phyloP scores from a whole-genome alignment of 2,797 vertebrate species.

The Urocyon cinereoargenteus region DNA sequence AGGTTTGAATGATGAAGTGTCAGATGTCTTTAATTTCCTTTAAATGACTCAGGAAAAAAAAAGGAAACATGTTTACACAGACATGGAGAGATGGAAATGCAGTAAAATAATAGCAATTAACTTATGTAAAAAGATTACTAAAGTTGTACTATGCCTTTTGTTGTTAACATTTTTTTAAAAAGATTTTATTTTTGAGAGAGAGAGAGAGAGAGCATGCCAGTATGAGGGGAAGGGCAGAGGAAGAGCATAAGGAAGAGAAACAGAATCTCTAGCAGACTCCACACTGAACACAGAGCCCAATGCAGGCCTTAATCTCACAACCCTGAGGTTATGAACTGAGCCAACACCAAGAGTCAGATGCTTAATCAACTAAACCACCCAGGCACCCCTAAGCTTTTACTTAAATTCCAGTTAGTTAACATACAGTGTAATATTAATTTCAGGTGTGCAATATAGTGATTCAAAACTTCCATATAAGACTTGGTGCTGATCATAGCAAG shows the following conservation, averaged over 20 bases:
- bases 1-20: background rate
- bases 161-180: background rate
- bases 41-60: background rate
- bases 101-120: background rate
- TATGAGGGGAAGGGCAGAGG: background rate
- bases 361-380: background rate
- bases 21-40: background rate
- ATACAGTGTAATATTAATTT: background rate
- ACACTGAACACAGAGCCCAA: background rate
- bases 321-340: background rate
- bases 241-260: background rate
- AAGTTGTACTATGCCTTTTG: background rate
- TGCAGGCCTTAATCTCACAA: background rate
- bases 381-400: background rate
- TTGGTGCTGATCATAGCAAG: background rate
- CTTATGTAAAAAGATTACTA: background rate
- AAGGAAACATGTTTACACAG: background rate
- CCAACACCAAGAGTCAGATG: background rate
- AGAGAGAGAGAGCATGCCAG: background rate
- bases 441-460: background rate
- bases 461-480: background rate
- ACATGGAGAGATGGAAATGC: background rate
- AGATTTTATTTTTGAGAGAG: background rate
- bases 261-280: background rate
- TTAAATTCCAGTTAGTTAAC: background rate